These are phyloP conservation scores for Semaprochilodus insignis DNA, from an alignment of 2,797 vertebrate genomes.

Conservation along the genomic window DNA sequence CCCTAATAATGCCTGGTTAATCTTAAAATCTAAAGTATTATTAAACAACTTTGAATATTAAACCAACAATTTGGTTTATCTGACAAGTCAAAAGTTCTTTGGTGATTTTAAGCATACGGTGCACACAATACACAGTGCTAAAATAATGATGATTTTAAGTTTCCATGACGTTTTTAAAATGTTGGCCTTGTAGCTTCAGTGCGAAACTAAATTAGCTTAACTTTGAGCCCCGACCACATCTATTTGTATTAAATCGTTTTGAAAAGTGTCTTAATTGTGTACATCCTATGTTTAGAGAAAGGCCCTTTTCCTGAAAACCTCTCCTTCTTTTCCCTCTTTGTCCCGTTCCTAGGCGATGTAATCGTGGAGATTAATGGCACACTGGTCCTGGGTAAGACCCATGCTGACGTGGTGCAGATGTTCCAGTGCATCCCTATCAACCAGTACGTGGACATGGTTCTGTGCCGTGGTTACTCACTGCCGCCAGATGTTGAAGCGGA, in stretches of 20 bases:
- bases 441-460: slow-evolving; percentile 94
- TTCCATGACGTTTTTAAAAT: neutral
- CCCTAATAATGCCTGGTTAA: neutral
- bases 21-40: neutral
- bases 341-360: slow-evolving; percentile 85
- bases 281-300: too few relatives aligned
- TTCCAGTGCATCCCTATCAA: slow-evolving; percentile 94
- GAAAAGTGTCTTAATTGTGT: too few relatives aligned
- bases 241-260: too few relatives aligned
- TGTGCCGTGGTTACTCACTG: slow-evolving; percentile 96
- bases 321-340: neutral
- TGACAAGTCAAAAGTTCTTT: neutral
- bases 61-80: too few relatives aligned
- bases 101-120: neutral
- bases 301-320: too few relatives aligned
- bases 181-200: neutral
- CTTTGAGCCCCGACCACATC: neutral
- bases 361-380: slow-evolving; percentile 95
- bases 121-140: neutral
- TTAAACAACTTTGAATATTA: too few relatives aligned
- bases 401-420: slow-evolving; percentile 98
- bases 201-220: neutral
- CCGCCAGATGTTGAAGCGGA: slow-evolving; percentile 84
- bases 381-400: slow-evolving; percentile 96
- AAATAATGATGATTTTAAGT: neutral